Conservation (phyloP, 2,797 vertebrate species). For the Eupleurogrammus muticus region DNA sequence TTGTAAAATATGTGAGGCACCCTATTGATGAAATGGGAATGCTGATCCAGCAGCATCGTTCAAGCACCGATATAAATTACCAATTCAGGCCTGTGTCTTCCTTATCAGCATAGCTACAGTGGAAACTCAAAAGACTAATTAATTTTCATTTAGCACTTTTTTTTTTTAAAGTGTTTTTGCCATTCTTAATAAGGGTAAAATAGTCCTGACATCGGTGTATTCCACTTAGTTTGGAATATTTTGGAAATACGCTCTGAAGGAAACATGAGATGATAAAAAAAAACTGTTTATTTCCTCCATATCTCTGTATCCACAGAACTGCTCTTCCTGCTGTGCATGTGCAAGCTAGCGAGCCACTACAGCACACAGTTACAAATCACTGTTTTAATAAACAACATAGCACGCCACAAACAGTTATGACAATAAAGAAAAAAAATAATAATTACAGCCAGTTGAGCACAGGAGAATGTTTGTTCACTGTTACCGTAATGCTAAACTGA, state of each 20-base stretch:
- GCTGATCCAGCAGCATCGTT: constrained; percentile 75
- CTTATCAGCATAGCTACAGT: constrained; percentile 61
- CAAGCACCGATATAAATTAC: constrained; percentile 75
- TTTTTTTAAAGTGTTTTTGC: constrained; percentile 22
- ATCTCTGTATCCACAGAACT: too few relatives aligned
- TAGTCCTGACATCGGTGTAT: constrained; percentile 33
- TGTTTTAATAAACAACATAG: too few relatives aligned
- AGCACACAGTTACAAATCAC: too few relatives aligned
- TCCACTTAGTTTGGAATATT: constrained; percentile 27
- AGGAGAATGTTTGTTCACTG: too few relatives aligned
- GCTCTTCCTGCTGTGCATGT: too few relatives aligned
- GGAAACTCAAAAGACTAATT: constrained; percentile 71
- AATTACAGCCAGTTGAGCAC: too few relatives aligned
- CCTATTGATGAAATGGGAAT: constrained; percentile 75
- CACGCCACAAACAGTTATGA: too few relatives aligned
- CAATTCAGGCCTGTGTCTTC: constrained; percentile 54
- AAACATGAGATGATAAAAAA: background rate
- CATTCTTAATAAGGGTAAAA: constrained; percentile 38
- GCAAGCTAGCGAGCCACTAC: too few relatives aligned
- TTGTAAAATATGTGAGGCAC: constrained; percentile 69
- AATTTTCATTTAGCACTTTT: constrained; percentile 60
- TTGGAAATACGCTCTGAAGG: background rate
- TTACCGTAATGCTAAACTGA: too few relatives aligned
- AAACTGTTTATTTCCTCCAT: too few relatives aligned
- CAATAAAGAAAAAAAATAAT: too few relatives aligned